These are phyloP conservation scores for Oeneis ivallda DNA, from an alignment of 2,888 invertebrate species.

Conservation along the genomic window DNA sequence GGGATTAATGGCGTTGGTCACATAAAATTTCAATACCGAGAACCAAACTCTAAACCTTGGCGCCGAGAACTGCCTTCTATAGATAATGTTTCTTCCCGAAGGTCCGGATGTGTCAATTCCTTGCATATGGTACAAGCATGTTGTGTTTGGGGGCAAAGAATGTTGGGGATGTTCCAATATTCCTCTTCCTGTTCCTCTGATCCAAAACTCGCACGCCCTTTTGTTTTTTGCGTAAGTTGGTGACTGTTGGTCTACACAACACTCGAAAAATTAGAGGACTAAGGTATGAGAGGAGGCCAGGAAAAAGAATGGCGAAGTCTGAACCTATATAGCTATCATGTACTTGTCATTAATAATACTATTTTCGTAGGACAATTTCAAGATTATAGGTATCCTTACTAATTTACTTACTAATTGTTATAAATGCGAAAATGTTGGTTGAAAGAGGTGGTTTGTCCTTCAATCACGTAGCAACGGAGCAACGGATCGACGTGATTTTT, in stretches of 20 bases:
- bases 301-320: no score
- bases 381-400: no score
- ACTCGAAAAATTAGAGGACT: no score
- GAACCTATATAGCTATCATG: no score
- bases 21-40: conserved; percentile 92
- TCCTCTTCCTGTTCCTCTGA: conserved; percentile 90
- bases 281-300: no score
- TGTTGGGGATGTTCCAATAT: conserved; percentile 91
- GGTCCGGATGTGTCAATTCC: conserved; percentile 84
- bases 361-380: no score
- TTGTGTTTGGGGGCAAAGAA: conserved; percentile 92
- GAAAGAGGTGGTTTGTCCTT: no score
- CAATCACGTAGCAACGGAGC: no score
- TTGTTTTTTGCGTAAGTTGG: conserved; percentile 93
- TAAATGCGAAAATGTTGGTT: no score
- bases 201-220: conserved; percentile 92
- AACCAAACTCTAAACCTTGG: conserved; percentile 92
- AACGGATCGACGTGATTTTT: no score
- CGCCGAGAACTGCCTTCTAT: conserved; percentile 82
- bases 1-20: conserved; percentile 84
- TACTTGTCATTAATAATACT: no score
- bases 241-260: conserved; percentile 91
- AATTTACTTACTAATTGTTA: no score
- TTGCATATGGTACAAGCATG: conserved; percentile 92
- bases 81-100: conserved; percentile 78